Base-by-base conservation (phyloP, 2,888 invertebrate genomes). In the Cephus pulcher region DNA sequence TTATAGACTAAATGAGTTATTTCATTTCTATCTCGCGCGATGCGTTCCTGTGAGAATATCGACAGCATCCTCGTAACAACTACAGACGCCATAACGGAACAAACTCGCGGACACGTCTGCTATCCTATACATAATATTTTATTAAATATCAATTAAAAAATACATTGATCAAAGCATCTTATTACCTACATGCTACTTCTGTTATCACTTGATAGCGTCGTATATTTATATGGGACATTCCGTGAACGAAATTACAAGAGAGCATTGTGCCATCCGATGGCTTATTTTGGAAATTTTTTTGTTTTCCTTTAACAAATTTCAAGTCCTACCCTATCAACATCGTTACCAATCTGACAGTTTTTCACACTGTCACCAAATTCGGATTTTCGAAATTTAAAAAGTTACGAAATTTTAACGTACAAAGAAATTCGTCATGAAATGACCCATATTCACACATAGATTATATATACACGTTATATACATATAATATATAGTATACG, bases 71-170 rank as follows among this genome's bases (percentile, higher is more conserved):
- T 9, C 2, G 6, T 15, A 56, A 56, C 40, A 23, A 56, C 40
- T 15, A 56, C 40, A 6, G 33, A 71, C 71, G 71, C 32, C 71
- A 71, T 71, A 71, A 71, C 71, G 71, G 71, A 71, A 71, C 11
- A 33, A 33, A 33, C 6, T 71, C 71, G 33, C 71, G 71, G 12
- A 33, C 71, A 71, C 71, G 33, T 32, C 71, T 71, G 15, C 32
- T 71, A 71, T 9, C 71, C 32, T 71, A 71, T 71, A 33, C 71
- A 32, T 75, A 75, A 75, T 75, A 75, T 75, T 75, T 56, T 35
- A 75, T 75, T 75, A 75, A 75, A 75, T 75, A 75, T 75, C 75
- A 75, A 35, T 75, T 75, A 56, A 75, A 75, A 75, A 75, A 40
- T 35, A 75, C 75, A 56, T 34, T 75, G 75, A 35, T 75, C 75